Conservation (phyloP, 2,797 vertebrate species). For the Tolypeutes matacus region DNA sequence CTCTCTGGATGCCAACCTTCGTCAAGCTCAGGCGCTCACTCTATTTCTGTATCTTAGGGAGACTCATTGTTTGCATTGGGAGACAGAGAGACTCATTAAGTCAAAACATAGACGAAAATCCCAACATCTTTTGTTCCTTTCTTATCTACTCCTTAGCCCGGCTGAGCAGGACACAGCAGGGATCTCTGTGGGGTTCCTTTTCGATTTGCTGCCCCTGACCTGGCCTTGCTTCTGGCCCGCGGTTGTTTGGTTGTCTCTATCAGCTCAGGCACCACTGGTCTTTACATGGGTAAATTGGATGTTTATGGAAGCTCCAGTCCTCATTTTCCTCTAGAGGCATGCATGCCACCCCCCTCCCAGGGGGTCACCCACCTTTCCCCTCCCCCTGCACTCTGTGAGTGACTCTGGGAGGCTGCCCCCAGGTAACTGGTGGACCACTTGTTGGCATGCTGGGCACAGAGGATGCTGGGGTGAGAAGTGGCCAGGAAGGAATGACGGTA, state of each 20-base stretch:
- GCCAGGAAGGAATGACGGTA: background rate
- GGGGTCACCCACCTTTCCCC: too few relatives aligned
- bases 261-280: accelerated
- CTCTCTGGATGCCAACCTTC: background rate
- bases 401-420: background rate
- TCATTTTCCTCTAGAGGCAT: background rate
- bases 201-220: background rate
- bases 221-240: background rate
- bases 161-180: background rate
- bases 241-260: background rate
- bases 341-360: background rate
- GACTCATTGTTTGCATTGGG: accelerated
- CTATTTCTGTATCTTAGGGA: too few relatives aligned
- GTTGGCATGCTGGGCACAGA: background rate
- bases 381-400: too few relatives aligned
- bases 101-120: background rate
- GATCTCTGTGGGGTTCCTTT: background rate
- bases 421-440: background rate
- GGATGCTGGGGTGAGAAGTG: background rate
- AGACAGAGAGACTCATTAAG: background rate
- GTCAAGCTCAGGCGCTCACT: background rate
- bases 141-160: too few relatives aligned
- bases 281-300: background rate
- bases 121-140: too few relatives aligned
- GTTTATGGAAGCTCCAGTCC: background rate